Conservation (phyloP, 1,140 invertebrate genomes). For the Drosophila erecta region DNA sequence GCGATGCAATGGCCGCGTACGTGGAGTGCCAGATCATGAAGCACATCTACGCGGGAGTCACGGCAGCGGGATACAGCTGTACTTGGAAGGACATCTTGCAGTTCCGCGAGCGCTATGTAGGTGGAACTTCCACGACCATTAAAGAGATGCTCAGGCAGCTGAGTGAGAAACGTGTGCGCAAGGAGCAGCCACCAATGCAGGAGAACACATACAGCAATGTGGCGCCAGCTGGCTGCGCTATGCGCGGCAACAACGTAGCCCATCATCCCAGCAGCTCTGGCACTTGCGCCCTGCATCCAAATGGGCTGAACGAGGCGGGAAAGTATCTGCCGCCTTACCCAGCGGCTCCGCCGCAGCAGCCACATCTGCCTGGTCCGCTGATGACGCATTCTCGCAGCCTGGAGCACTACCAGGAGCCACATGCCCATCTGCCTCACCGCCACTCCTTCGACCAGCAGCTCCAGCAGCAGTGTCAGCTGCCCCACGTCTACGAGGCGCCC, state of each 20-base stretch:
- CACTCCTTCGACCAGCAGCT: conserved; percentile 83
- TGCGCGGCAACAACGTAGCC: conserved; percentile 40
- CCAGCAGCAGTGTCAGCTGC: conserved; percentile 50
- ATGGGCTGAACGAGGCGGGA: conserved; percentile 48
- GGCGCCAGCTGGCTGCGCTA: conserved; percentile 25
- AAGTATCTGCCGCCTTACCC: conserved; percentile 60
- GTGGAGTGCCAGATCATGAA: conserved; percentile 93
- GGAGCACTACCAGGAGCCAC: conserved; percentile 83
- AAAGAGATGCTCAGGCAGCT: conserved; percentile 67
- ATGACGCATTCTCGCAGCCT: conserved; percentile 83
- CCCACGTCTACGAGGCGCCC: conserved; percentile 73
- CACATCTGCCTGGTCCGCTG: conserved; percentile 25
- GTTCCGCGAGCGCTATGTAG: conserved; percentile 88
- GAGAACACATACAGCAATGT: conserved; percentile 77
- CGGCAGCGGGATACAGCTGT: conserved; percentile 70
- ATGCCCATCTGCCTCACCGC: conserved; percentile 67
- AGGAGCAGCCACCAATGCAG: conserved; percentile 48
- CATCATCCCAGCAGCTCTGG: conserved; percentile 13
- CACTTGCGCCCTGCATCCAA: conserved; percentile 61
- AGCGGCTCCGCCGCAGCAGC: conserved; percentile 28
- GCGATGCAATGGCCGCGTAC: conserved; percentile 94
- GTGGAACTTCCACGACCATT: conserved; percentile 79
- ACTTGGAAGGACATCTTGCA: conserved; percentile 89
- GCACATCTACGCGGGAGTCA: conserved; percentile 85
- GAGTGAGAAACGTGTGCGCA: conserved; percentile 63